phyloP scores from a whole-genome alignment of 2,113 vertebrate genomes.

The Tachysurus fulvidraco region DNA sequence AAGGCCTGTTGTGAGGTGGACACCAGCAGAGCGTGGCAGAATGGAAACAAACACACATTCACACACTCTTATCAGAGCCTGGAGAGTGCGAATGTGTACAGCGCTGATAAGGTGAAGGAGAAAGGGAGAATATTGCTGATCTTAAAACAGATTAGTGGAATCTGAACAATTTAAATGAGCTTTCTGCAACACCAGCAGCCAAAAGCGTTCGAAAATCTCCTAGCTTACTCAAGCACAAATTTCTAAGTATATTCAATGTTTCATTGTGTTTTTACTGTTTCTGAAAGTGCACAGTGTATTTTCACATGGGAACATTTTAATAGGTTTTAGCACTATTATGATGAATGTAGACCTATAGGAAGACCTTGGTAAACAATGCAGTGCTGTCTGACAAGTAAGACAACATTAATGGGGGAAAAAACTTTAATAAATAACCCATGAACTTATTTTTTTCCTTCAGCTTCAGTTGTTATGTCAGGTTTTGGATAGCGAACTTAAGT shows the following conservation, averaged over 20 bases:
- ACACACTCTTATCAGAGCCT: constrained; percentile 10
- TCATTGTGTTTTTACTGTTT: background rate
- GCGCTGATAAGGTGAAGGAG: constrained; percentile 31
- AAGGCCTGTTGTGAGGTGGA: constrained; percentile 25
- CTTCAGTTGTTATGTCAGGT: no score
- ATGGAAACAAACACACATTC: background rate
- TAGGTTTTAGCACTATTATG: background rate
- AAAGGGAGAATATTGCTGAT: constrained; percentile 32
- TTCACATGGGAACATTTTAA: background rate
- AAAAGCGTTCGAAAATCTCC: background rate
- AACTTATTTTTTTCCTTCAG: no score
- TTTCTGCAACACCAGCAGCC: background rate
- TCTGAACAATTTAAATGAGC: constrained; percentile 10
- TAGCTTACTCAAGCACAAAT: background rate
- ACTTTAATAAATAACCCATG: background rate
- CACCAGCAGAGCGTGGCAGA: constrained; percentile 11
- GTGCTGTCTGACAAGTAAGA: background rate
- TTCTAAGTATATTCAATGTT: background rate
- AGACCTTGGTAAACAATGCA: background rate
- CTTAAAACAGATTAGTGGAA: constrained; percentile 24
- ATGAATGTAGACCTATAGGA: background rate
- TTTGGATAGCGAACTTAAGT: no score
- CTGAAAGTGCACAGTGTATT: background rate
- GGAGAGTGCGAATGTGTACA: constrained; percentile 16
- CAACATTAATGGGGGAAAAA: background rate